Percentiles rank a stretch among this genome's conserved stretches.
Conservation (phyloP, 2,797 vertebrate species). For the Pterois miles region DNA sequence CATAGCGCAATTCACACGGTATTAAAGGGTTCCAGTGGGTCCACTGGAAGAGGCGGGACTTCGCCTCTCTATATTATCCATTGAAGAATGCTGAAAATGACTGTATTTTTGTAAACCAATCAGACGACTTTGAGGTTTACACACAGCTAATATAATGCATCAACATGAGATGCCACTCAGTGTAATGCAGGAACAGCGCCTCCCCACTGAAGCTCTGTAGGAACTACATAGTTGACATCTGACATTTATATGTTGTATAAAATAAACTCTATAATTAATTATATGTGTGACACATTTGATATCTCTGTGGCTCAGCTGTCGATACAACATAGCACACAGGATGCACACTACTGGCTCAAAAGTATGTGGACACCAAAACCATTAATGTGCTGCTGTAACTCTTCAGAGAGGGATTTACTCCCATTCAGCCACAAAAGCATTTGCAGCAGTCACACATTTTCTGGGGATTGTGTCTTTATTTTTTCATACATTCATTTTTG, state of each 20-base stretch:
- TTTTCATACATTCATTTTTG: too few species aligned
- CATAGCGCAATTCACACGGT: too few species aligned
- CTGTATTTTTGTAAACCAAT: not conserved
- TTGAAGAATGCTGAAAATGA: not conserved
- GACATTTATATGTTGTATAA: slow-evolving; percentile 19
- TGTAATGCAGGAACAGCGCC: not conserved
- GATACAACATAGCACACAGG: not conserved
- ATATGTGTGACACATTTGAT: not conserved
- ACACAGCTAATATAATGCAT: not conserved
- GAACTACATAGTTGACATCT: not conserved
- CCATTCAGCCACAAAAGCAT: not conserved
- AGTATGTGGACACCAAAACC: not conserved
- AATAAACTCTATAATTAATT: slow-evolving; percentile 24
- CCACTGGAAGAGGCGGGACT: too few species aligned
- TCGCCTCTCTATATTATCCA: not conserved
- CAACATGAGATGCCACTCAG: not conserved
- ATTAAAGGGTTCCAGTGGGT: too few species aligned
- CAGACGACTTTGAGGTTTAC: not conserved
- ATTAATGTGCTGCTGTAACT: not conserved
- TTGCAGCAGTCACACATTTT: too few species aligned
- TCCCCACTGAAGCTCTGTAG: not conserved
- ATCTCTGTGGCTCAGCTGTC: not conserved
- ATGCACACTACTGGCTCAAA: not conserved
- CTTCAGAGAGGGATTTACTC: not conserved
- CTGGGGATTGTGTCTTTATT: too few species aligned